phyloP scores from a whole-genome alignment of 2,888 invertebrate species.

The Drosophila pegasa region DNA sequence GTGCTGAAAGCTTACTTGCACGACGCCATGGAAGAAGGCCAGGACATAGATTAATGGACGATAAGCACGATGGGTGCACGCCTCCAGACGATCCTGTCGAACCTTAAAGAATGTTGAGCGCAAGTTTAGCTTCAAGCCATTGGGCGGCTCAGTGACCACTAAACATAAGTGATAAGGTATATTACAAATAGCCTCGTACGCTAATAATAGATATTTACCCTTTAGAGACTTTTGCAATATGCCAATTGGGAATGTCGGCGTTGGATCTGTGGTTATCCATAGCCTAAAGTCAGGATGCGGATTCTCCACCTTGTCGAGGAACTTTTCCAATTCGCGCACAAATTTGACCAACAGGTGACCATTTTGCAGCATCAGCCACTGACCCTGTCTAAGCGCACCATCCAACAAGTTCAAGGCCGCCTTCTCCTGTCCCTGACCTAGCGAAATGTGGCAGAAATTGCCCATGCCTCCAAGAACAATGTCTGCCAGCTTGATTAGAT shows the following conservation, averaged over 20 bases:
- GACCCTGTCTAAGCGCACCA: slow-evolving; percentile 90
- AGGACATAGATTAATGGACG: slow-evolving; percentile 93
- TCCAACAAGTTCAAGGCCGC: slow-evolving; percentile 89
- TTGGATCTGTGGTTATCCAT: slow-evolving; percentile 97
- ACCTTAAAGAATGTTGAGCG: slow-evolving; percentile 95
- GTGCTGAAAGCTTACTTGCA: slow-evolving; percentile 87
- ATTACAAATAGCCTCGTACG: neutral
- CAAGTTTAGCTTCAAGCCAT: slow-evolving; percentile 94
- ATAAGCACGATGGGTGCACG: slow-evolving; percentile 91
- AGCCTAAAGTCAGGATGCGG: slow-evolving; percentile 96
- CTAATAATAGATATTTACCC: slow-evolving; percentile 84
- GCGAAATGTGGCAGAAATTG: slow-evolving; percentile 94
- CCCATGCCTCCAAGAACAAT: slow-evolving; percentile 89
- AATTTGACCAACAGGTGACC: slow-evolving; percentile 94
- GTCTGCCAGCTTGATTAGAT: slow-evolving; percentile 92
- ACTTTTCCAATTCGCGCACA: slow-evolving; percentile 92
- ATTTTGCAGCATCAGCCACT: slow-evolving; percentile 97
- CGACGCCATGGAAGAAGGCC: slow-evolving; percentile 97
- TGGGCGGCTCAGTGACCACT: slow-evolving; percentile 97
- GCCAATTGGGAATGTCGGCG: slow-evolving; percentile 94
- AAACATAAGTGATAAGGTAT: slow-evolving; percentile 43
- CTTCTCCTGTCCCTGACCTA: slow-evolving; percentile 97
- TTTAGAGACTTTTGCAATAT: slow-evolving; percentile 94
- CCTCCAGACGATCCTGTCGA: slow-evolving; percentile 89
- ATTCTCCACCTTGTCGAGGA: slow-evolving; percentile 90